Evolutionary conservation across 2,888 invertebrate species (phyloP).

Genomic region (Luperina nickerlii): DNA sequence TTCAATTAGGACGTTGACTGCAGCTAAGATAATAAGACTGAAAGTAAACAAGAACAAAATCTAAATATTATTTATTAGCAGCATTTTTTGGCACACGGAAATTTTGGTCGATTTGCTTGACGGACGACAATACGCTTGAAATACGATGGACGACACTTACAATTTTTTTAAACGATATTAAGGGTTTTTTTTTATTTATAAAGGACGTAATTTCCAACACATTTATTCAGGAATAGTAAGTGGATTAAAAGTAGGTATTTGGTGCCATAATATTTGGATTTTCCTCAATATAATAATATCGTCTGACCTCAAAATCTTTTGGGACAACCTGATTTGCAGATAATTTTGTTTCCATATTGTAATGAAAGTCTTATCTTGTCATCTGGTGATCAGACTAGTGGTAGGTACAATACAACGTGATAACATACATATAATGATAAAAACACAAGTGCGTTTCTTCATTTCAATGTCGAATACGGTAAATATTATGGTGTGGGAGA

Average conservation of each 20-base stretch:
- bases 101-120: background rate
- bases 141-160: background rate
- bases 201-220: background rate
- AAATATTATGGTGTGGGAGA: conserved; percentile 27
- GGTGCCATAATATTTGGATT: too few species aligned
- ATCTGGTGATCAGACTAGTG: conserved; percentile 1
- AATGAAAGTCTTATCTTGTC: conserved; percentile 34
- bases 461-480: conserved; percentile 26
- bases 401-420: background rate
- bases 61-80: background rate
- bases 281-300: background rate
- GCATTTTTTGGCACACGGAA: conserved; percentile 43
- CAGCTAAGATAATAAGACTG: conserved; percentile 13
- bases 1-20: conserved; percentile 52
- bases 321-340: background rate
- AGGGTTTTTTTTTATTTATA: background rate
- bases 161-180: background rate
- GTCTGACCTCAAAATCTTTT: background rate
- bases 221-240: background rate
- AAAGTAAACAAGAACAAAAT: conserved; percentile 28
- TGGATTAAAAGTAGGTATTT: background rate
- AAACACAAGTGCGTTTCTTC: conserved; percentile 20
- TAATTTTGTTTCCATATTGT: background rate
- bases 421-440: conserved; percentile 24
- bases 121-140: too few species aligned